These are phyloP conservation scores for Parnassius mnemosyne DNA, from an alignment of 2,888 invertebrate genomes.

Conservation along the genomic window DNA sequence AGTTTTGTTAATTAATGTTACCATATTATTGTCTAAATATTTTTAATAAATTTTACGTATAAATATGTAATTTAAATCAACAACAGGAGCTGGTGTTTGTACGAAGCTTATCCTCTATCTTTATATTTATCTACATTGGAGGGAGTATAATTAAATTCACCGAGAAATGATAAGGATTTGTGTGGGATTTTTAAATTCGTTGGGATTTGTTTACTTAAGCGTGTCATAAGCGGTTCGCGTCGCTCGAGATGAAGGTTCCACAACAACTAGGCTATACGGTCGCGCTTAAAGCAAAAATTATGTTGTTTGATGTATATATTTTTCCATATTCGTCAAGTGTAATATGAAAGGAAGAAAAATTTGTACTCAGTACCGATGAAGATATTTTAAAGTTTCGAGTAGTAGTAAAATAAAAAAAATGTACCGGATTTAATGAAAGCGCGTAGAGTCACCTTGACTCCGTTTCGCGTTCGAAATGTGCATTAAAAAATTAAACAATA, in stretches of 20 bases:
- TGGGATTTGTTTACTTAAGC: constrained; percentile 52
- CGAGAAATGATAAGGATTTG: constrained; percentile 46
- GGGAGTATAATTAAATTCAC: constrained; percentile 48
- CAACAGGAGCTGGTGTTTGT: constrained; percentile 14
- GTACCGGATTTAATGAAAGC: too few relatives aligned
- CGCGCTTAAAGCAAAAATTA: constrained; percentile 1
- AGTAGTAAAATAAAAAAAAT: too few relatives aligned
- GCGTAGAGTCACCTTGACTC: too few relatives aligned
- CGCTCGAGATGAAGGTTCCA: constrained; percentile 24
- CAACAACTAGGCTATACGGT: constrained; percentile 25
- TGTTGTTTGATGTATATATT: constrained; percentile 8
- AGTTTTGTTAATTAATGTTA: too few relatives aligned
- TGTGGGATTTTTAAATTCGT: constrained; percentile 46
- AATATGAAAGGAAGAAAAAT: too few relatives aligned
- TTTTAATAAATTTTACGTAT: not conserved
- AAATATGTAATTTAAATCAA: constrained; percentile 14
- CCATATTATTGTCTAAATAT: too few relatives aligned
- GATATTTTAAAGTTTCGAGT: too few relatives aligned
- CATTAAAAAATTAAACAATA: too few relatives aligned
- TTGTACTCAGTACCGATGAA: too few relatives aligned
- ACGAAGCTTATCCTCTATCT: constrained; percentile 22
- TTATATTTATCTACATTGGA: constrained; percentile 42
- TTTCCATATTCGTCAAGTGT: not conserved
- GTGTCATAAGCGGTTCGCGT: constrained; percentile 41
- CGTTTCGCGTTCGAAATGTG: too few relatives aligned